Conservation (phyloP, 30 jellyfish, hydroid and myxozoan genomes). For the Clytia hemisphaerica region DNA sequence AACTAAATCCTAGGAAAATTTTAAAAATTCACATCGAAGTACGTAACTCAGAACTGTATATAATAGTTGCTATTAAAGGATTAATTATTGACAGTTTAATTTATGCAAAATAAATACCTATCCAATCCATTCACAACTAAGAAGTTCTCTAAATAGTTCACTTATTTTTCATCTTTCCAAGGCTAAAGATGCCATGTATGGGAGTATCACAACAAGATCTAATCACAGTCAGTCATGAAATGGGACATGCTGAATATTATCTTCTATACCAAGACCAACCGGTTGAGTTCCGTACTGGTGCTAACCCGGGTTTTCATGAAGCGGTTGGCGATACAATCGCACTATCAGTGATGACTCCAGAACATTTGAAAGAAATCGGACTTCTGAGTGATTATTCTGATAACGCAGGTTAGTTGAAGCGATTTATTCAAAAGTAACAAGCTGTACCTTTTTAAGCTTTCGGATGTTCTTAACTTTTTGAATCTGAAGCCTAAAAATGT, state of each 20-base stretch:
- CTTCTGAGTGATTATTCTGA: slow-evolving; percentile 32
- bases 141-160: no score
- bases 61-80: no score
- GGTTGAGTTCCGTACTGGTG: slow-evolving; percentile 53
- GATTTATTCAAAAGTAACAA: no score
- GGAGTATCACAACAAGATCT: slow-evolving; percentile 44
- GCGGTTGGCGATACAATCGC: slow-evolving; percentile 78
- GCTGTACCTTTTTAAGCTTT: no score
- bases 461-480: no score
- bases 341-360: slow-evolving; percentile 57
- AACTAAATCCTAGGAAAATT: no score
- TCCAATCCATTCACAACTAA: no score
- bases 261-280: slow-evolving; percentile 49
- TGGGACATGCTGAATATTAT: slow-evolving; percentile 75
- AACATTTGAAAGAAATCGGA: slow-evolving; percentile 48
- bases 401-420: slow-evolving; percentile 51
- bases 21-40: no score
- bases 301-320: slow-evolving; percentile 80
- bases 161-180: not conserved
- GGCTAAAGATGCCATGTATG: slow-evolving; percentile 83
- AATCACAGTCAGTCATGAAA: slow-evolving; percentile 65
- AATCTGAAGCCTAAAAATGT: no score
- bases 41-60: no score
- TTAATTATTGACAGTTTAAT: no score
- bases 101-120: no score